Base-by-base conservation (phyloP, 2,113 vertebrate genomes). In the Cebus imitator region DNA sequence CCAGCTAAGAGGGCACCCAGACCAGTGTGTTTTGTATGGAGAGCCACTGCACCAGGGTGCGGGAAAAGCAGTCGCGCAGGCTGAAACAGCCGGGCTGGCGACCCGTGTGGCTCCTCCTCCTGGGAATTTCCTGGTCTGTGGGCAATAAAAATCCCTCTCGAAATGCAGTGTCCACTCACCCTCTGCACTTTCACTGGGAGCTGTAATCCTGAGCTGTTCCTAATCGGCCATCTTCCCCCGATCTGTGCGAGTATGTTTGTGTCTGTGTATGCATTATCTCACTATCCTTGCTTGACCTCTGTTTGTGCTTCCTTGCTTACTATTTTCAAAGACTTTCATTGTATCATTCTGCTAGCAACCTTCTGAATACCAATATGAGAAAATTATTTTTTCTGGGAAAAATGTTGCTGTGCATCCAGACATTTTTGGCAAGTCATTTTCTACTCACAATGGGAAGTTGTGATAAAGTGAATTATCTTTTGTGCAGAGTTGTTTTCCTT, bases 381-480 rank as follows among this genome's bases (percentile, higher is more conserved):
- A 96, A 91, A 79, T 79, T 94, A 93, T 94, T 94, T 98, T 97
- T 87, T 55, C 57, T 72, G 52, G 80, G 88, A 96, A 97, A 96
- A 97, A 96, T 97, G 92, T 98, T 98, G 66, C 25, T n/a, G 3
- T 95, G 64, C 57, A 87, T 97, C 35, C 48, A 57, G 90, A 90
- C 40, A 84, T 40, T 97, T 98, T 92, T 98, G 97, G 95, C 95
- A 98, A 87, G 87, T 90, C 70, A 1, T 97, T 95, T 98, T 55
- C 40, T 98, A 83, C 87, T 97, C 57, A 87, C 86, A 98, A 97
- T 96, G 85, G 92, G 43, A 97, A 96, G 96, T 97, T 98, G 98
- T 98, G 97, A 98, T 98, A 92, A 75, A 97, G 66, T 90, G 96
- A 97, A 97, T 98, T 97, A 97, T 96, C 96, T 98, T 98, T 98